These are phyloP conservation scores for Calypte anna DNA, from an alignment of 2,113 vertebrate species.

Conservation along the genomic window DNA sequence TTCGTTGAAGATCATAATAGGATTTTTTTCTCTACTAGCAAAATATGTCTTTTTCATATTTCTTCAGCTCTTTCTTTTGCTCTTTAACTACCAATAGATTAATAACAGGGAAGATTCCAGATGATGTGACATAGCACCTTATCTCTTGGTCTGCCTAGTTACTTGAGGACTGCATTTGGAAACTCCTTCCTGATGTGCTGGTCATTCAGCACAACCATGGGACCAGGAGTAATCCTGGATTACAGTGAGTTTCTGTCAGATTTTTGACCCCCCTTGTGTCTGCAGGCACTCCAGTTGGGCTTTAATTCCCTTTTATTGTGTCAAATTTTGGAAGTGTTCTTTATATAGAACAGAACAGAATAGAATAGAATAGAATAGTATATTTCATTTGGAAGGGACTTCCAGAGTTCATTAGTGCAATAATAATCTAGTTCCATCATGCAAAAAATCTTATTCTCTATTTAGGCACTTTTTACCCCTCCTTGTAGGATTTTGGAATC, in stretches of 20 bases:
- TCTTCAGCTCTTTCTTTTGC: not conserved
- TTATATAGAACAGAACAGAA: not conserved
- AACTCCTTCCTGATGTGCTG: not conserved
- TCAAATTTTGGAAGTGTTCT: not conserved
- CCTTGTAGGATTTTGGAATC: conserved; percentile 18
- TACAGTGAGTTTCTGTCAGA: not conserved
- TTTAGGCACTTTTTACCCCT: not conserved
- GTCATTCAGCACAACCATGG: not conserved
- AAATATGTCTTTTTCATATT: not conserved
- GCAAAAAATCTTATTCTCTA: not conserved
- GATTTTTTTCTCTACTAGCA: not conserved
- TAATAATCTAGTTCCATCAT: too few species aligned
- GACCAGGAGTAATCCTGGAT: not conserved
- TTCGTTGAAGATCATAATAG: not conserved
- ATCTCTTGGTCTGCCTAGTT: not conserved
- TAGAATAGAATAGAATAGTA: too few species aligned
- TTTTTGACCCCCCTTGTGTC: not conserved
- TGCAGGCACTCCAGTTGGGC: not conserved
- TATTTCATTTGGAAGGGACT: too few species aligned
- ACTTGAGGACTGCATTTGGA: not conserved
- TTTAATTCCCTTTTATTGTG: not conserved
- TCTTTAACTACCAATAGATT: not conserved
- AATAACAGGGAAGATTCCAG: not conserved
- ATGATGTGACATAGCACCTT: not conserved
- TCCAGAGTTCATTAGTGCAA: too few species aligned